phyloP scores from a whole-genome alignment of 2,797 vertebrate species.

The Enteromius thamalakanensis region DNA sequence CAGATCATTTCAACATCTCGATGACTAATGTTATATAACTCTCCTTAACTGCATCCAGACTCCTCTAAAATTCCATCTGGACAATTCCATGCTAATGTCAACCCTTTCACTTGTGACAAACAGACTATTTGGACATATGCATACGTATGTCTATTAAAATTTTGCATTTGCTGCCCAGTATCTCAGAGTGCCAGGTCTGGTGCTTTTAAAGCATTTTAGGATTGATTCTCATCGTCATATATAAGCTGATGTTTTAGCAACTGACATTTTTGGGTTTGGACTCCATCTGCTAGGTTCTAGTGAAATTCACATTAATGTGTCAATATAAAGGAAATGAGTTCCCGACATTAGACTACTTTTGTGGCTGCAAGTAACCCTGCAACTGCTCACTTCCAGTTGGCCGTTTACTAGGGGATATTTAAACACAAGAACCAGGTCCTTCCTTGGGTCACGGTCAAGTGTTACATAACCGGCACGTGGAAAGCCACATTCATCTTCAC shows the following conservation, averaged over 20 bases:
- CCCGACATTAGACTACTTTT: neutral
- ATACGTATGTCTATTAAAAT: neutral
- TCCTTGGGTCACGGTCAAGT: constrained; percentile 3
- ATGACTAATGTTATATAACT: constrained; percentile 38
- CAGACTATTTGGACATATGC: neutral
- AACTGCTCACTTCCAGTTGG: neutral
- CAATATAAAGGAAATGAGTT: neutral
- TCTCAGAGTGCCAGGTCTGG: neutral
- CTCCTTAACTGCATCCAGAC: constrained; percentile 35
- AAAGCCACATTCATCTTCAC: constrained; percentile 21
- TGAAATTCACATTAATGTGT: neutral
- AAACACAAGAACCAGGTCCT: neutral
- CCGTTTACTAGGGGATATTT: neutral
- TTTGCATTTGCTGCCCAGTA: neutral
- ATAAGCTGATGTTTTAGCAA: neutral
- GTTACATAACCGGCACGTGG: constrained; percentile 50
- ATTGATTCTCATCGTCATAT: neutral
- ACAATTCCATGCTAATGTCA: neutral
- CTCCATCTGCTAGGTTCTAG: neutral
- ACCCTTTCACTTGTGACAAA: neutral
- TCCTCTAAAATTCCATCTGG: constrained; percentile 15
- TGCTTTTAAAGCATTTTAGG: neutral
- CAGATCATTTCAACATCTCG: constrained; percentile 23
- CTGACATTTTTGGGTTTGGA: neutral
- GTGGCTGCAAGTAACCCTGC: neutral